Evolutionary conservation across 2,113 vertebrate genomes (phyloP).

Genomic region (Conger conger): DNA sequence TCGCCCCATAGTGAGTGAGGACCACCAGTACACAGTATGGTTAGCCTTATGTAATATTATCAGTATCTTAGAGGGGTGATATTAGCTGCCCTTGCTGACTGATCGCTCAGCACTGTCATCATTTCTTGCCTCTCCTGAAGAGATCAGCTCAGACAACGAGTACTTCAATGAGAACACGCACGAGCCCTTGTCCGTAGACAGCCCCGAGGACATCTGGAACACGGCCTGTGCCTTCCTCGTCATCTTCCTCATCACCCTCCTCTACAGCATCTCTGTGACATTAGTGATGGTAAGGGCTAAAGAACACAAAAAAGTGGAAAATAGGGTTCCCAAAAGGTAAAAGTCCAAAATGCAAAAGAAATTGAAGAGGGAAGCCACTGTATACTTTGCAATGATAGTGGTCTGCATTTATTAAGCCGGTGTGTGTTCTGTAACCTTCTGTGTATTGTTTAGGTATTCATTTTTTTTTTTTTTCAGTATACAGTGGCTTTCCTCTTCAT

Average conservation of each 20-base stretch:
- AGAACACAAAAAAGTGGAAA: no score
- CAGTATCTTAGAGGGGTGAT: background rate
- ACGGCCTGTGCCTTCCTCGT: slow-evolving; percentile 54
- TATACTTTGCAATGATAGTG: no score
- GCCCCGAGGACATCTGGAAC: slow-evolving; percentile 51
- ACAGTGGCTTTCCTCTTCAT: no score
- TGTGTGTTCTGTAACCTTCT: no score
- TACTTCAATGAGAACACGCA: slow-evolving; percentile 43
- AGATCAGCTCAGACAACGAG: slow-evolving; percentile 21
- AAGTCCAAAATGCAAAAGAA: no score
- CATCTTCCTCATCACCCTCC: slow-evolving; percentile 54
- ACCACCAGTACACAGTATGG: background rate
- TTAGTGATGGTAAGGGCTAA: slow-evolving; percentile 66
- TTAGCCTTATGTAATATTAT: no score
- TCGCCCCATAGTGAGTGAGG: no score
- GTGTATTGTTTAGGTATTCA: no score
- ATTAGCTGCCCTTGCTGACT: background rate
- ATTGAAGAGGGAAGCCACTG: no score
- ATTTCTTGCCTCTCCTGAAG: slow-evolving; percentile 8
- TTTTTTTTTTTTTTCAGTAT: no score
- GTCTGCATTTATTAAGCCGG: no score
- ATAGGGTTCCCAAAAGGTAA: no score
- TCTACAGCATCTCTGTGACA: slow-evolving; percentile 54
- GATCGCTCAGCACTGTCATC: background rate
- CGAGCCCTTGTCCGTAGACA: slow-evolving; percentile 37